Conservation (phyloP, 1,140 invertebrate species). For the Pollicipes pollicipes region DNA sequence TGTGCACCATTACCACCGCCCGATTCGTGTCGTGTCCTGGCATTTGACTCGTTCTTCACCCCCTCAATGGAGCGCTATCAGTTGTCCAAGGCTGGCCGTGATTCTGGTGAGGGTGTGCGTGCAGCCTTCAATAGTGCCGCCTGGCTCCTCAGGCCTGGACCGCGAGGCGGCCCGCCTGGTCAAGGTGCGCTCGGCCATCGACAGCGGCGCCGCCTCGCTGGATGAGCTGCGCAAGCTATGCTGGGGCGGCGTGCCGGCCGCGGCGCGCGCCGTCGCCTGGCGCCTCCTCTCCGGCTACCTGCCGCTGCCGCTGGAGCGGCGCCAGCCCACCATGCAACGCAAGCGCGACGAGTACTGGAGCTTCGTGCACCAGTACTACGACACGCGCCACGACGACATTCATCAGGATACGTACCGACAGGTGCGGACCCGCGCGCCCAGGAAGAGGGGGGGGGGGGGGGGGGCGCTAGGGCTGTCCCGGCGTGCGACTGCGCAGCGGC, state of each 20-base stretch:
- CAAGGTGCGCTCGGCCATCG: slow-evolving; percentile 56
- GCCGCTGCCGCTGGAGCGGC: slow-evolving; percentile 31
- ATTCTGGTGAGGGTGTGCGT: not conserved
- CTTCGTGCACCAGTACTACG: slow-evolving; percentile 90
- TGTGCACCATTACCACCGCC: too few species aligned
- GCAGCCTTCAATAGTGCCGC: too few species aligned
- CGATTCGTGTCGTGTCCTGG: too few species aligned
- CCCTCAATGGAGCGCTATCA: too few species aligned
- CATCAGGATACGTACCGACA: slow-evolving; percentile 88
- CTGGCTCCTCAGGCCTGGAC: slow-evolving; percentile 9
- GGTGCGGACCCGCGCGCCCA: slow-evolving; percentile 32
- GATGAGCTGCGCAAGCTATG: slow-evolving; percentile 74
- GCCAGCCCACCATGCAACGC: slow-evolving; percentile 39
- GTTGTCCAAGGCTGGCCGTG: too few species aligned
- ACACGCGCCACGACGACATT: slow-evolving; percentile 73
- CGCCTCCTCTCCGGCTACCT: slow-evolving; percentile 69
- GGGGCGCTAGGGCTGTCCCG: too few species aligned
- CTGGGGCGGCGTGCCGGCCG: slow-evolving; percentile 85
- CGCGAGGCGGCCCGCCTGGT: slow-evolving; percentile 27
- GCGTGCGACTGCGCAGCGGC: too few species aligned
- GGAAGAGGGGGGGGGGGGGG: too few species aligned
- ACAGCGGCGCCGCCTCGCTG: slow-evolving; percentile 52
- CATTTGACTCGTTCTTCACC: too few species aligned
- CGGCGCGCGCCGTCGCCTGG: slow-evolving; percentile 56
- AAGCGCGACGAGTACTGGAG: slow-evolving; percentile 91